A percentile compares a stretch with the other conserved stretches of the same genome.
Evolutionary conservation across 1,140 invertebrate species (phyloP).

Genomic region (Delia radicum): DNA sequence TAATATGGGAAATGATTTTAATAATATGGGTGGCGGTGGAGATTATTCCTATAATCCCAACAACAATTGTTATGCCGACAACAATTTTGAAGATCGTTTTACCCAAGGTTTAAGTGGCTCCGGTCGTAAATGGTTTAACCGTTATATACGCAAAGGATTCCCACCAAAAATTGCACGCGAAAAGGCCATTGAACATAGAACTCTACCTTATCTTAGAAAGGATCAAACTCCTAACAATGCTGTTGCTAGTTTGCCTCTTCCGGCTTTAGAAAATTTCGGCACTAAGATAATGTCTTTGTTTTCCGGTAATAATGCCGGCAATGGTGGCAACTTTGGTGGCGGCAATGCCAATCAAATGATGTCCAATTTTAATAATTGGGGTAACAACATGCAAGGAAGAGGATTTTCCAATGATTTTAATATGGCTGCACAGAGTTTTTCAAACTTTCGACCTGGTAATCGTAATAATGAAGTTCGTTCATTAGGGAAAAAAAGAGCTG

Average conservation of each 20-base stretch:
- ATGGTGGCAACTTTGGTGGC: not conserved
- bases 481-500: too few relatives aligned
- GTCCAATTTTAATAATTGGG: not conserved
- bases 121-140: not conserved
- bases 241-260: not conserved
- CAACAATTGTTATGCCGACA: not conserved
- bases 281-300: not conserved
- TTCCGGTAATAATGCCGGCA: not conserved
- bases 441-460: too few relatives aligned
- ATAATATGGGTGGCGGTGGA: not conserved
- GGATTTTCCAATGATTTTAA: too few relatives aligned
- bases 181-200: not conserved
- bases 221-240: not conserved
- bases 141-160: not conserved
- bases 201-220: not conserved
- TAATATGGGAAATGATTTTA: not conserved
- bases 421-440: not conserved
- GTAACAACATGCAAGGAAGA: not conserved
- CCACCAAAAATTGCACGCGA: not conserved
- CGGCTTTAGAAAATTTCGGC: not conserved
- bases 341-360: not conserved
- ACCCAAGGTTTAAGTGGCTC: not conserved
- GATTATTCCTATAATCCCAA: not conserved
- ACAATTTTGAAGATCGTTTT: not conserved
- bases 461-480: too few relatives aligned